Base-by-base conservation (phyloP, 2,113 vertebrate genomes). In the Deroptyus accipitrinus region DNA sequence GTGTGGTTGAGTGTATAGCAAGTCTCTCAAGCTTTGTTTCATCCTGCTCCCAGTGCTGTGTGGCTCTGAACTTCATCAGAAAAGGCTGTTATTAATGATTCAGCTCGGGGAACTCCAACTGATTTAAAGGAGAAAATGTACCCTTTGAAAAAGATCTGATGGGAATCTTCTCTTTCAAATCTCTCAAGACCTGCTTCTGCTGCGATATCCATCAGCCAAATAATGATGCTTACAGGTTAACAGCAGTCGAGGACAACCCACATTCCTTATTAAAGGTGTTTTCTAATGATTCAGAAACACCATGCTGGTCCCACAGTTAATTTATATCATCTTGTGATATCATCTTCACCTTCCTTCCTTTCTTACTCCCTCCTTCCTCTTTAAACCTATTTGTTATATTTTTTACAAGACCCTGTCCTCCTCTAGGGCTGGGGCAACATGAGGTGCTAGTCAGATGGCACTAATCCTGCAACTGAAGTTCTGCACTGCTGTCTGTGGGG, bases 141-240 rank as follows among this genome's bases (percentile, higher is more conserved):
- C 23, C 23, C 59, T 96, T 96, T 95, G 85, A 96, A 96, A 91
- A 92, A 93, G 75, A 92, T 77, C 79, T 88, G 68, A 93, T 51
- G 52, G 42, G 54, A 93, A 94, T 54, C 41, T 88, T 91, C 52
- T 73, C 77, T 96, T 96, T 94, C 37, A 94, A 93, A 92, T 59
- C n/a, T 46, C 46, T 94, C 72, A 67, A 94, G 70, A 77, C 30
- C 37, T 74, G 46, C 46, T 74, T 94, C 68, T 86, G 75, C 44
- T 92, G 70, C 0, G 0, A 61, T 55, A 55, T 59, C 57, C 42
- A 69, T 81, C 72, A 88, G 41, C 37, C 41, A 85, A 42, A 70
- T 79, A 67, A 67, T 10, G 4, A 69, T 66, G 31, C 20, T 72
- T 49, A 68, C 7, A 8, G 7, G 30, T 70, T 84, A 92, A 28